A percentile compares a stretch with the other conserved stretches of the same genome.
phyloP scores from a whole-genome alignment of 2,113 vertebrate genomes.

The Brachirus orientalis region DNA sequence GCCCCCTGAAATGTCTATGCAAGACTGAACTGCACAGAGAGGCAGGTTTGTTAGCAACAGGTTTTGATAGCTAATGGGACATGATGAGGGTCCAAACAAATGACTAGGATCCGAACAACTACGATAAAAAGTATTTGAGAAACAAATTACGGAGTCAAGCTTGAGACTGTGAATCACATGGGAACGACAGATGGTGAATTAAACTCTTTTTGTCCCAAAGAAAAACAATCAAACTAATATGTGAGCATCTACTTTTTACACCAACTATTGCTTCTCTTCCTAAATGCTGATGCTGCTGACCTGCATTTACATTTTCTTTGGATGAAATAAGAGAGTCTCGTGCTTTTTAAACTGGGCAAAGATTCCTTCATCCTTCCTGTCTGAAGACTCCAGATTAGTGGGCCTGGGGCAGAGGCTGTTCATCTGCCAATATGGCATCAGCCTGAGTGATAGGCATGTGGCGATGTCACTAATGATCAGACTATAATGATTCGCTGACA shows the following conservation, averaged over 20 bases:
- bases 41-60: too few relatives aligned
- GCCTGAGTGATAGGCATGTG: slow-evolving; percentile 81
- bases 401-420: slow-evolving; percentile 73
- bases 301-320: slow-evolving; percentile 6
- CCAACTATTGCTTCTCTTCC: background rate
- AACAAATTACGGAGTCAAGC: too few relatives aligned
- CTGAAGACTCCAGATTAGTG: slow-evolving; percentile 77
- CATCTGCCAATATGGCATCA: slow-evolving; percentile 79
- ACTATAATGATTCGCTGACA: slow-evolving; percentile 83
- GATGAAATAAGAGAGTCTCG: slow-evolving; percentile 21
- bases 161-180: too few relatives aligned
- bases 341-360: slow-evolving; percentile 38
- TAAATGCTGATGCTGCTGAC: slow-evolving; percentile 2
- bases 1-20: too few relatives aligned
- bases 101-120: too few relatives aligned
- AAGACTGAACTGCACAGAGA: too few relatives aligned
- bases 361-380: slow-evolving; percentile 76
- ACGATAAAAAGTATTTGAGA: too few relatives aligned
- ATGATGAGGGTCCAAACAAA: too few relatives aligned
- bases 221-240: background rate
- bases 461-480: slow-evolving; percentile 84
- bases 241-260: background rate
- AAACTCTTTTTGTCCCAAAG: background rate
- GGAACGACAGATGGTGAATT: too few relatives aligned
- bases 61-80: too few relatives aligned